phyloP scores from a whole-genome alignment of 1,140 invertebrate species.

The Pectinophora gossypiella region DNA sequence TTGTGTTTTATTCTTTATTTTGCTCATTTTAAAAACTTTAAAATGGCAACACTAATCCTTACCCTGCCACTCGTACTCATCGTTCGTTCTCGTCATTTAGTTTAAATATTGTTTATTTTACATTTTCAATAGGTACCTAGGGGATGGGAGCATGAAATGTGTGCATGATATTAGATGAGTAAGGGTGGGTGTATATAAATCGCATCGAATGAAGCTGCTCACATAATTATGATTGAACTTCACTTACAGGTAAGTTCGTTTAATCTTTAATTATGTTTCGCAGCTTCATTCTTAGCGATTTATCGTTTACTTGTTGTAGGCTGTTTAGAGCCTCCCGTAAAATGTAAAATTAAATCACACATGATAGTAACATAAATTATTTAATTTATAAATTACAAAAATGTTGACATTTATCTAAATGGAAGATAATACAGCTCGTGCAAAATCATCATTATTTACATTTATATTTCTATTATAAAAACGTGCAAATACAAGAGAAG shows the following conservation, averaged over 20 bases:
- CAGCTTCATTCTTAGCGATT: background rate
- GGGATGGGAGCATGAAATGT: too few relatives aligned
- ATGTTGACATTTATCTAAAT: background rate
- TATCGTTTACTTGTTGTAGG: background rate
- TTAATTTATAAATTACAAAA: background rate
- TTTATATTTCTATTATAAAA: background rate
- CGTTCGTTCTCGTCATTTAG: too few relatives aligned
- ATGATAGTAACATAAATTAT: background rate
- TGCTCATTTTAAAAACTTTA: too few relatives aligned
- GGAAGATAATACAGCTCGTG: background rate
- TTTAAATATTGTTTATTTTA: too few relatives aligned
- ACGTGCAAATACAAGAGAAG: background rate
- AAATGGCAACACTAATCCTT: too few relatives aligned
- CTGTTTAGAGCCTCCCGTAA: too few relatives aligned
- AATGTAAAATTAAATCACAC: background rate
- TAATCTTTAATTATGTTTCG: slow-evolving; percentile 6
- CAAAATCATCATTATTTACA: background rate
- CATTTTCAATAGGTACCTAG: too few relatives aligned
- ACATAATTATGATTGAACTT: slow-evolving; percentile 11
- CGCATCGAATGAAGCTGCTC: slow-evolving; percentile 11
- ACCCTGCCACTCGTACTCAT: too few relatives aligned
- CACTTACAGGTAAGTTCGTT: slow-evolving; percentile 11
- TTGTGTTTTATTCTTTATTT: too few relatives aligned
- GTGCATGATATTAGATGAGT: too few relatives aligned
- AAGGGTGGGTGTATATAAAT: slow-evolving; percentile 3